Conservation (phyloP, 1,140 invertebrate genomes). For the Sipha flava region DNA sequence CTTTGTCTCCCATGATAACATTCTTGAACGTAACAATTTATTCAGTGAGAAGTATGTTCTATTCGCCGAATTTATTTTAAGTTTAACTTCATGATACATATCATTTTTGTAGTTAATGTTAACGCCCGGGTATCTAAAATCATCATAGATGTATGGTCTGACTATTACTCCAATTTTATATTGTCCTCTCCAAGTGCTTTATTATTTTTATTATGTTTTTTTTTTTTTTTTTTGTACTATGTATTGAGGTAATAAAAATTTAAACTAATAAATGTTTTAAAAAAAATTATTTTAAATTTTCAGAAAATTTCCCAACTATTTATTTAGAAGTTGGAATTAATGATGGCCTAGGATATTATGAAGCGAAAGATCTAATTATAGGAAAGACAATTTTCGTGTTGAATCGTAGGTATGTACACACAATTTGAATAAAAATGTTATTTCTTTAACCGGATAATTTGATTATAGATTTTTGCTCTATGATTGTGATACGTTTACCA, state of each 20-base stretch:
- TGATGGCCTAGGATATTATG: conserved; percentile 55
- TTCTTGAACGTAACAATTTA: background rate
- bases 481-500: conserved; percentile 71
- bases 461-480: conserved; percentile 58
- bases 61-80: no score
- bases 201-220: no score
- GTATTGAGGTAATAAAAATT: background rate
- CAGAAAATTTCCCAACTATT: background rate
- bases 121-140: no score
- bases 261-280: background rate
- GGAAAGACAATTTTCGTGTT: conserved; percentile 60
- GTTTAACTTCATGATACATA: no score
- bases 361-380: conserved; percentile 63
- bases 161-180: no score
- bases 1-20: background rate
- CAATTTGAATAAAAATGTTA: background rate
- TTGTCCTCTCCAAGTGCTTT: no score
- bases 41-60: background rate
- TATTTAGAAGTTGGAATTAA: background rate
- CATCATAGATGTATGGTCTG: no score
- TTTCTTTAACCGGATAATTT: background rate
- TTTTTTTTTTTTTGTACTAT: background rate
- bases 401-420: conserved; percentile 46
- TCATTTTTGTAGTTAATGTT: no score
- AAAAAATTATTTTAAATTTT: background rate